Evolutionary conservation across 2,113 vertebrate species (phyloP), one percentile per base, ranked within the genome.

Genomic region (Merops nubicus): DNA sequence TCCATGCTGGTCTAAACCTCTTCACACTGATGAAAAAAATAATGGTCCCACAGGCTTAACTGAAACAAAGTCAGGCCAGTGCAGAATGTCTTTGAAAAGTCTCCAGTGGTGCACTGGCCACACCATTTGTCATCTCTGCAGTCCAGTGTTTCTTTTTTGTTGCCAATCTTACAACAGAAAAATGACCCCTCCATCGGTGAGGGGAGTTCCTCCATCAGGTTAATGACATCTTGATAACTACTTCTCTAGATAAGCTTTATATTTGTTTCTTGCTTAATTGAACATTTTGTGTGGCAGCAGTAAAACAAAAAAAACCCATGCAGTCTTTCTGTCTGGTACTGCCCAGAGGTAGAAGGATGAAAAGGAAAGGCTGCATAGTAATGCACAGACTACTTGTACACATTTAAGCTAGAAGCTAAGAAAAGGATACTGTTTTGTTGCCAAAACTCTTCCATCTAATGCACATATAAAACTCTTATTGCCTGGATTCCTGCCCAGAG

Each of bases 401-500:
- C 68, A 50, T 85, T 94, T 85, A 96, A 96, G 93, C 36, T 28
- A n/a, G 68, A 60, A 92, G 57, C 94, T 93, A 95, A 93, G 84
- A 86, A 96, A 95, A 96, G 70, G 51, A 76, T 64, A 77, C 33
- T 62, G 73, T 65, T 93, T 88, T 76, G 47, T 88, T 91, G 95
- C 93, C 91, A 96, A 75, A 91, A 92, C 68, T 81, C 93, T 94
- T 94, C 85, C 64, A 87, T 83, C 91, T 88, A 92, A 92, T 75
- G 70, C 65, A 69, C 65, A 45, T 53, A 78, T 80, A 96, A 96
- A 91, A 4, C 13, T 28, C 48, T 47, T 94, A 95, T 68, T 91
- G 74, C 43, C 62, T 91, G 85, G 85, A 91, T 95, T 94, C 83
- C 83, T 91, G 93, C 96, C 94, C 93, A 91, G 95, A 96, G 64